A percentile compares a stretch with the other conserved stretches of the same genome.
Evolutionary conservation across 2,888 invertebrate species (phyloP).

Genomic region (Brachypterus glaber): DNA sequence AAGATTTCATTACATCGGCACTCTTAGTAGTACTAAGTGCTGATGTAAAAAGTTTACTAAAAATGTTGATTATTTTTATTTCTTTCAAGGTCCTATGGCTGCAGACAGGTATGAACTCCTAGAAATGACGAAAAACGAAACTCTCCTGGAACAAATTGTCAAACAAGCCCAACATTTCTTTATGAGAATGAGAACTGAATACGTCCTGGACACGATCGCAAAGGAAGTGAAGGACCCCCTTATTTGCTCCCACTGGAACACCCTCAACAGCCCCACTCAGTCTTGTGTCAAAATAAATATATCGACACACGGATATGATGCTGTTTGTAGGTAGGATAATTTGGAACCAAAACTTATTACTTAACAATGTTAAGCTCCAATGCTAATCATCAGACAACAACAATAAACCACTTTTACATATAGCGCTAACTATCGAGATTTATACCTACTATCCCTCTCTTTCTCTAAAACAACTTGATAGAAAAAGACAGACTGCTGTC

Average conservation of each 20-base stretch:
- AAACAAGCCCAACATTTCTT: slow-evolving; percentile 94
- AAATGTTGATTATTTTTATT: slow-evolving; percentile 4
- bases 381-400: too few relatives aligned
- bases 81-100: slow-evolving; percentile 64
- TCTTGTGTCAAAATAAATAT: slow-evolving; percentile 93
- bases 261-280: slow-evolving; percentile 87
- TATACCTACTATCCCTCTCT: too few relatives aligned
- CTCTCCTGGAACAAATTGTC: slow-evolving; percentile 90
- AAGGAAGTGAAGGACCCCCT: slow-evolving; percentile 91
- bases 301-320: slow-evolving; percentile 80
- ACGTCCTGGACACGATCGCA: slow-evolving; percentile 86
- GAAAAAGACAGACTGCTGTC: too few relatives aligned
- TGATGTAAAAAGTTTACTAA: neutral
- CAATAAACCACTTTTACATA: too few relatives aligned
- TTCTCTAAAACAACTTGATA: too few relatives aligned
- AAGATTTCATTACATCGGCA: too few relatives aligned
- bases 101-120: slow-evolving; percentile 77
- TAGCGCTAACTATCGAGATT: too few relatives aligned
- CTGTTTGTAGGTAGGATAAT: too few relatives aligned
- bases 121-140: slow-evolving; percentile 86
- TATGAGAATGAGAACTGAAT: slow-evolving; percentile 82
- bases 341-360: too few relatives aligned
- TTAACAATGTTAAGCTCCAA: too few relatives aligned
- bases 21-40: too few relatives aligned
- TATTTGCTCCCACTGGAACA: slow-evolving; percentile 93